Percentiles rank a stretch among this genome's conserved stretches.
Conservation (phyloP, 1,140 invertebrate genomes). For the Tetraneura akinire region DNA sequence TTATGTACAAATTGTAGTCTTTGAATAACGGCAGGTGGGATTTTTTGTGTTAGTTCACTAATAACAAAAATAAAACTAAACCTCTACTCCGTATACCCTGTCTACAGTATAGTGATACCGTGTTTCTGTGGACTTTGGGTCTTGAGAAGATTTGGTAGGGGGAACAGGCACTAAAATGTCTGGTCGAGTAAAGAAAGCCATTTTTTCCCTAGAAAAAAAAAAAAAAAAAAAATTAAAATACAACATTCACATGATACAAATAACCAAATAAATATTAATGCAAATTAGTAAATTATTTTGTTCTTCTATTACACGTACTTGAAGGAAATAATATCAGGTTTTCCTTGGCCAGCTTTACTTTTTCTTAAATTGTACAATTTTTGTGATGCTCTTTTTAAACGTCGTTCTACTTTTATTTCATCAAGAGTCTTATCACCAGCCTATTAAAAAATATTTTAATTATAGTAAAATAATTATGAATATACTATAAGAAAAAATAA, state of each 20-base stretch:
- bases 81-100: conserved; percentile 69
- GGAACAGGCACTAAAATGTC: conserved; percentile 76
- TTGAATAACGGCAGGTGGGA: conserved; percentile 48
- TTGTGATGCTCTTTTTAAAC: conserved; percentile 81
- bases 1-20: conserved; percentile 45
- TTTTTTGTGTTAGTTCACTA: conserved; percentile 41
- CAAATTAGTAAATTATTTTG: background rate
- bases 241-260: too few relatives aligned
- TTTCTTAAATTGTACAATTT: conserved; percentile 88
- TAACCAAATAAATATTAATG: background rate
- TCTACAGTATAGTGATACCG: conserved; percentile 72
- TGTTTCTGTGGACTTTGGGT: conserved; percentile 60
- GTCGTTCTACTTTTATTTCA: conserved; percentile 76
- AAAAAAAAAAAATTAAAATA: background rate
- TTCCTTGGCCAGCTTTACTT: conserved; percentile 82
- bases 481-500: conserved; percentile 16
- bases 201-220: conserved; percentile 78
- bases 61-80: conserved; percentile 56
- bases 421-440: conserved; percentile 67
- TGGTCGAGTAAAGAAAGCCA: conserved; percentile 88
- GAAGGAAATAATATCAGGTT: conserved; percentile 88
- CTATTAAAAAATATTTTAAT: conserved; percentile 49
- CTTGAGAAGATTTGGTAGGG: conserved; percentile 37
- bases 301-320: conserved; percentile 71
- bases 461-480: background rate